phyloP scores from a whole-genome alignment of 1,140 invertebrate genomes.

The Pogonus chalceus region DNA sequence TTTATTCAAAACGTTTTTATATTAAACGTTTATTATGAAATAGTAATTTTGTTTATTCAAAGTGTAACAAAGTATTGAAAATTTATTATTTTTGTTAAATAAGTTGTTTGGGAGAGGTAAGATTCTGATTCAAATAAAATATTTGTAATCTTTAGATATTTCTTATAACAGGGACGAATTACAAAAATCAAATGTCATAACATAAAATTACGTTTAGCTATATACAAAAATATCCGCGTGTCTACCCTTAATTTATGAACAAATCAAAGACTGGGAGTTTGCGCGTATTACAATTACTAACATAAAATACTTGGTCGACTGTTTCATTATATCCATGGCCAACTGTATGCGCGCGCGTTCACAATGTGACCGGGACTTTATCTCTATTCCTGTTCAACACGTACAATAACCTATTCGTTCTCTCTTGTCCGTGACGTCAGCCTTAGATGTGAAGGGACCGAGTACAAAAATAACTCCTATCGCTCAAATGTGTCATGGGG shows the following conservation, averaged over 20 bases:
- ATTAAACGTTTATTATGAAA: too few species aligned
- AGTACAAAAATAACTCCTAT: conserved; percentile 29
- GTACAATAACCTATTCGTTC: conserved; percentile 9
- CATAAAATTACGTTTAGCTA: too few species aligned
- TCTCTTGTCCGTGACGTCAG: conserved; percentile 24
- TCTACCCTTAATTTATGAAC: conserved; percentile 14
- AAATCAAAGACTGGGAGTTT: conserved; percentile 26
- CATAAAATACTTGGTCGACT: conserved; percentile 10
- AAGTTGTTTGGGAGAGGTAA: too few species aligned
- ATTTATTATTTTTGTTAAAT: too few species aligned
- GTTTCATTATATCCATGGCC: conserved; percentile 20
- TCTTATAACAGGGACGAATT: too few species aligned
- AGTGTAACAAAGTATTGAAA: too few species aligned
- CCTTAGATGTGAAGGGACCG: conserved; percentile 27
- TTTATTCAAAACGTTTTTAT: too few species aligned
- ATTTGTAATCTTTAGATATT: too few species aligned
- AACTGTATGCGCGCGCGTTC: conserved; percentile 18
- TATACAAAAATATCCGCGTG: not conserved
- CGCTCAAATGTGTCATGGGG: conserved; percentile 23
- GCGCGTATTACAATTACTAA: conserved; percentile 11
- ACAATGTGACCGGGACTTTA: conserved; percentile 25
- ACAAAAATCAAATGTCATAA: too few species aligned
- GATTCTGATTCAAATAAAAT: too few species aligned
- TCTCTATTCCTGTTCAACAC: conserved; percentile 1
- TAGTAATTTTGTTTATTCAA: too few species aligned